Percentiles rank a stretch among this genome's conserved stretches.
phyloP scores from a whole-genome alignment of 2,113 vertebrate genomes.

The Phycodurus eques region DNA sequence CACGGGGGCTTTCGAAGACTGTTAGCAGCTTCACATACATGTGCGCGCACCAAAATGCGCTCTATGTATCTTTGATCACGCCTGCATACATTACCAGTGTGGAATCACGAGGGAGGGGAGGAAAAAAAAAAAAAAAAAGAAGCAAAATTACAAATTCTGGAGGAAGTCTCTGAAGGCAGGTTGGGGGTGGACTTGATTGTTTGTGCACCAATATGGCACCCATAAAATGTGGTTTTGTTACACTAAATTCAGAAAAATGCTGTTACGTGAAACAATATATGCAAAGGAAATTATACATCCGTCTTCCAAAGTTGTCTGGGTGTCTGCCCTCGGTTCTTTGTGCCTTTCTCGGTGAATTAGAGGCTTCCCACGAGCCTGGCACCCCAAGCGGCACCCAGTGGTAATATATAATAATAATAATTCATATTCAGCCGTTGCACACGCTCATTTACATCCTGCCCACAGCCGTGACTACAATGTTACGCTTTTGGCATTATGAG shows the following conservation, averaged over 20 bases:
- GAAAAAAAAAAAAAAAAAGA: slow-evolving; percentile 37
- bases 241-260: not conserved
- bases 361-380: slow-evolving; percentile 14
- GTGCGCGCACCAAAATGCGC: slow-evolving; percentile 38
- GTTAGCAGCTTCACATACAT: slow-evolving; percentile 45
- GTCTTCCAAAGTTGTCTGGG: not conserved
- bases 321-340: slow-evolving; percentile 21
- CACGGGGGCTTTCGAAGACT: slow-evolving; percentile 50
- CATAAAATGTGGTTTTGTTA: not conserved
- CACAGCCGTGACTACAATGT: too few species aligned
- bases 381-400: slow-evolving; percentile 37
- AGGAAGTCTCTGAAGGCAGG: slow-evolving; percentile 41
- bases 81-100: slow-evolving; percentile 52
- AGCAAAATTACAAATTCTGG: slow-evolving; percentile 49
- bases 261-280: not conserved
- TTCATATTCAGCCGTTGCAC: slow-evolving; percentile 54
- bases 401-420: slow-evolving; percentile 18
- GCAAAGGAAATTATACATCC: not conserved
- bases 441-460: too few species aligned
- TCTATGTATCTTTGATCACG: slow-evolving; percentile 58
- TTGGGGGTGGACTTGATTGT: slow-evolving; percentile 2
- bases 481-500: too few species aligned
- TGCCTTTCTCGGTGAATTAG: slow-evolving; percentile 33
- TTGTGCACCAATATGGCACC: not conserved
- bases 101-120: slow-evolving; percentile 34